Evolutionary conservation across 2,888 invertebrate species (phyloP).

Genomic region (Sepioteuthis lessoniana): DNA sequence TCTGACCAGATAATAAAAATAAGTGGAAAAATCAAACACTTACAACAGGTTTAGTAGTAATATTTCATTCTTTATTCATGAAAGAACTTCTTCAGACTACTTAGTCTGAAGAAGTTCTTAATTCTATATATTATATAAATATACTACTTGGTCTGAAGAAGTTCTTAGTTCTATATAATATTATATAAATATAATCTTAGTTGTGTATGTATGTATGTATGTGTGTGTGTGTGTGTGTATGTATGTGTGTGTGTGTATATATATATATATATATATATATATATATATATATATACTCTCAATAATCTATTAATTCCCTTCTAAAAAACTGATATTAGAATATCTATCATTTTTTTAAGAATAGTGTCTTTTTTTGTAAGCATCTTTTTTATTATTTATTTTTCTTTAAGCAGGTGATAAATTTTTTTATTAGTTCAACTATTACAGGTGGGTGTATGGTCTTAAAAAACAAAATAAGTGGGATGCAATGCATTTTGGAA

Average conservation of each 20-base stretch:
- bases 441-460: not conserved
- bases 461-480: not conserved
- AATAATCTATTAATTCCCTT: not conserved
- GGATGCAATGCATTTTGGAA: not conserved
- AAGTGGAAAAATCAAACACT: no score
- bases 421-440: not conserved
- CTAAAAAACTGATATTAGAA: not conserved
- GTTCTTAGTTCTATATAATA: not conserved
- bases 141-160: no score
- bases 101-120: no score
- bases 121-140: no score
- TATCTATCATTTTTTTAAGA: not conserved
- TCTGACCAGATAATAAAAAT: no score
- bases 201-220: not conserved
- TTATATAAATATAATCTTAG: not conserved
- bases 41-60: no score
- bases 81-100: no score
- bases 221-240: not conserved
- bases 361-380: not conserved
- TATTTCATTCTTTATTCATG: no score
- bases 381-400: not conserved
- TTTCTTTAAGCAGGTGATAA: not conserved
- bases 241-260: not conserved
- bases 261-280: constrained; percentile 25
- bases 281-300: not conserved